Base-by-base conservation (phyloP, 2,888 invertebrate species). In the Epistrophe eligans region DNA sequence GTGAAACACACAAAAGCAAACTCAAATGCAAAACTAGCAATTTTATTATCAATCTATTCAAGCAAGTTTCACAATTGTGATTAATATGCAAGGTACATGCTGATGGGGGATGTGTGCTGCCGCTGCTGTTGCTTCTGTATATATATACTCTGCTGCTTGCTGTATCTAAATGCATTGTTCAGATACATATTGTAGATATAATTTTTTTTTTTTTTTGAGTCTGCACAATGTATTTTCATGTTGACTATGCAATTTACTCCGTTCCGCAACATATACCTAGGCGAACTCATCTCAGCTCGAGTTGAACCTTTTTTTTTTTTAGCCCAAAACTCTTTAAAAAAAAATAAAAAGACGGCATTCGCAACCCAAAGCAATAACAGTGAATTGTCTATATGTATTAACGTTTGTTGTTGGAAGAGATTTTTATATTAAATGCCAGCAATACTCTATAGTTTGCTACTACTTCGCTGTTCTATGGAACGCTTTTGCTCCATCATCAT, bases 1-100 rank as follows among this genome's bases (percentile, higher is more conserved):
- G 73, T 73, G 73, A 74, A 62, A 60, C 58, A 73, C 60, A 84
- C 84, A 72, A 77, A 73, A 76, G 79, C 80, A 58, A 71, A 81
- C 81, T 70, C 81, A 77, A 85, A 87, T 83, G 87, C 87, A 83
- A 87, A 55, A 87, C 87, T 87, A 83, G 83, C 87, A 87, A 87
- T 87, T 87, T 83, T 83, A 87, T 83, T 87, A 87, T 87, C 83
- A 87, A 87, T 87, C 87, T 83, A 87, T 87, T 87, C 87, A 87
- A 83, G 87, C 87, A 87, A 83, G 87, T 87, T 87, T 83, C 83
- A 76, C 87, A 83, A 79, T 87, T 83, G 74, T 87, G 87, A 87
- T 87, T 87, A 87, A 83, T 87, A 87, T 87, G 87, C 87, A 87
- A 87, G 87, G 87, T 87, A 87, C 83, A 76, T 70, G 40, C 70